phyloP scores from a whole-genome alignment of 2,888 invertebrate species.

The Endomychus coccineus region DNA sequence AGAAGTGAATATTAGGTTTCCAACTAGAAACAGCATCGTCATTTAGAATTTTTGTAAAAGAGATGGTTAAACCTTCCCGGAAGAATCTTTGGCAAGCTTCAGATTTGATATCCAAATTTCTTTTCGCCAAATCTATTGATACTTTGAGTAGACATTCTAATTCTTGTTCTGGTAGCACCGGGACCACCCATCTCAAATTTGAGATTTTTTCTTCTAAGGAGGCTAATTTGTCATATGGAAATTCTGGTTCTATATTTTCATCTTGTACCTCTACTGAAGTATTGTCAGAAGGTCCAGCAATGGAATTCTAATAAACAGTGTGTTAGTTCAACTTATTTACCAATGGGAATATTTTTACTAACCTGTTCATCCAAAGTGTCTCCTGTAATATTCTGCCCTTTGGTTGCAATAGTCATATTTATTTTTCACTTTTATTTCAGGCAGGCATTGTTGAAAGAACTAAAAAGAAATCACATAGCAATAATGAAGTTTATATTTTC shows the following conservation, averaged over 20 bases:
- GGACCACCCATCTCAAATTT: constrained; percentile 93
- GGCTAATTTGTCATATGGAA: constrained; percentile 81
- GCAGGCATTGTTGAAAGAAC: constrained; percentile 35
- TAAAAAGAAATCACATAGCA: constrained; percentile 22
- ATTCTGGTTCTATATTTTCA: constrained; percentile 55
- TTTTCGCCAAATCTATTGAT: constrained; percentile 77
- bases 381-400: constrained; percentile 53
- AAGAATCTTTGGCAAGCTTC: constrained; percentile 91
- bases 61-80: constrained; percentile 86
- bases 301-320: constrained; percentile 20
- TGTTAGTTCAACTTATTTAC: constrained; percentile 2
- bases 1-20: constrained; percentile 95
- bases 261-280: constrained; percentile 32
- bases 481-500: not conserved
- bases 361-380: constrained; percentile 50
- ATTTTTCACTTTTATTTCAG: constrained; percentile 28
- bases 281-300: constrained; percentile 31
- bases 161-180: constrained; percentile 93
- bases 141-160: constrained; percentile 85
- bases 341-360: constrained; percentile 14
- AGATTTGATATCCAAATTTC: constrained; percentile 83
- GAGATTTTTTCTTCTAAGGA: constrained; percentile 94
- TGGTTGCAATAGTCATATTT: constrained; percentile 57
- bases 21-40: constrained; percentile 97
- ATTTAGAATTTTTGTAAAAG: constrained; percentile 93